Evolutionary conservation across 2,888 invertebrate genomes (phyloP).

Genomic region (Blastobasis lacticolella): DNA sequence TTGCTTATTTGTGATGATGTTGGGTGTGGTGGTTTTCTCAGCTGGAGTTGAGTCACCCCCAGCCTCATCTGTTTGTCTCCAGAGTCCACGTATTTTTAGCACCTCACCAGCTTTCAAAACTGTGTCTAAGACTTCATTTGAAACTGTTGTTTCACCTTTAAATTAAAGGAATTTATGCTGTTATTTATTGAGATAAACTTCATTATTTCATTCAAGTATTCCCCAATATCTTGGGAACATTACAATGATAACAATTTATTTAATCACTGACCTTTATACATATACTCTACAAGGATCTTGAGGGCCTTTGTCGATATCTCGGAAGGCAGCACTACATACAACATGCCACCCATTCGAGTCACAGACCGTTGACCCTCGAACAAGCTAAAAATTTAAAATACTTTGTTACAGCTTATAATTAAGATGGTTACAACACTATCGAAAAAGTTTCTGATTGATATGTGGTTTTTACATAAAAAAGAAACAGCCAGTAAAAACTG

Average conservation of each 20-base stretch:
- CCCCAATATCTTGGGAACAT: neutral
- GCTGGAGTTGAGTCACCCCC: conserved; percentile 38
- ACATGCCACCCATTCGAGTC: conserved; percentile 65
- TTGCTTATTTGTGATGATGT: conserved; percentile 42
- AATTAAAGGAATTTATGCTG: too few species aligned
- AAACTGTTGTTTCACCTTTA: conserved; percentile 85
- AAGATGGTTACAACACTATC: too few species aligned
- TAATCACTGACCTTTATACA: conserved; percentile 79
- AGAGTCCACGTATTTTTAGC: conserved; percentile 85
- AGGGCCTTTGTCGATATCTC: conserved; percentile 87
- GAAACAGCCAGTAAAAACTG: too few species aligned
- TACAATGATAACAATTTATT: neutral
- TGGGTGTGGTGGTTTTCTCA: conserved; percentile 43
- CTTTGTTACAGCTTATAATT: too few species aligned
- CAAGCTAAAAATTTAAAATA: conserved; percentile 17
- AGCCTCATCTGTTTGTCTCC: conserved; percentile 78
- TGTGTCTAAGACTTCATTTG: conserved; percentile 87
- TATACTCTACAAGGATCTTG: conserved; percentile 87
- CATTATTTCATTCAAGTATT: too few species aligned
- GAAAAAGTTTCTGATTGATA: too few species aligned
- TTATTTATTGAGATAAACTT: too few species aligned
- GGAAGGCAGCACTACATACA: conserved; percentile 84
- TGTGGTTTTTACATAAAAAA: too few species aligned
- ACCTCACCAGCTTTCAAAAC: conserved; percentile 88
- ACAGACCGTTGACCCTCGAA: conserved; percentile 66